A percentile compares a stretch with the other conserved stretches of the same genome.
These are phyloP conservation scores for Lasiommata megera DNA, from an alignment of 2,888 invertebrate species.

Conservation along the genomic window DNA sequence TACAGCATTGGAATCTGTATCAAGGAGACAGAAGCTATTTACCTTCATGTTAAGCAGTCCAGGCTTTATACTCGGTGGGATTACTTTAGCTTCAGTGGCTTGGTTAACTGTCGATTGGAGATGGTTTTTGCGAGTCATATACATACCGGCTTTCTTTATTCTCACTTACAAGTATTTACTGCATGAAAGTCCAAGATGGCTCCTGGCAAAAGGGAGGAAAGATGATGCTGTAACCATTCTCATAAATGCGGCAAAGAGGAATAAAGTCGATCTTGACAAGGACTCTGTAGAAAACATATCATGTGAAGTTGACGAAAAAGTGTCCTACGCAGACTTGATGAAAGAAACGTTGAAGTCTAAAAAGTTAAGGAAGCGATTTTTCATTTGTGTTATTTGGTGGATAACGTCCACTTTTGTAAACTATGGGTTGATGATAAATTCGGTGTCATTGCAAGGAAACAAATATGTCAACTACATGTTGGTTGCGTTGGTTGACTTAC, in stretches of 20 bases:
- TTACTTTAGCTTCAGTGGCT: slow-evolving; percentile 45
- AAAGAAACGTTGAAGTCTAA: slow-evolving; percentile 57
- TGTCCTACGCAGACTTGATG: slow-evolving; percentile 45
- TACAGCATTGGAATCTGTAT: slow-evolving; percentile 62
- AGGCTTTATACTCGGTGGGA: slow-evolving; percentile 50
- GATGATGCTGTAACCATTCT: slow-evolving; percentile 83
- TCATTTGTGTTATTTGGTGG: slow-evolving; percentile 69
- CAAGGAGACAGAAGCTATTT: slow-evolving; percentile 54
- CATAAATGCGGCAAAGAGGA: slow-evolving; percentile 80
- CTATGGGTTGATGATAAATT: slow-evolving; percentile 88
- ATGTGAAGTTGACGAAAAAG: slow-evolving; percentile 42
- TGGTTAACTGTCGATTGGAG: slow-evolving; percentile 85
- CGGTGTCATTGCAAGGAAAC: slow-evolving; percentile 87
- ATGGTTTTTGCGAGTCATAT: slow-evolving; percentile 82
- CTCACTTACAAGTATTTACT: slow-evolving; percentile 84
- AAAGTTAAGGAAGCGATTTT: slow-evolving; percentile 53
- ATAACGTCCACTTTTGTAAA: slow-evolving; percentile 88
- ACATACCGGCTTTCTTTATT: slow-evolving; percentile 85
- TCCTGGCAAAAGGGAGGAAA: slow-evolving; percentile 85
- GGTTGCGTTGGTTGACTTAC: slow-evolving; percentile 79
- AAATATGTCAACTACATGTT: slow-evolving; percentile 88
- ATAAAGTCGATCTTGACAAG: slow-evolving; percentile 57
- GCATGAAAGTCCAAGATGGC: slow-evolving; percentile 90
- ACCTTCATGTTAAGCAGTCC: slow-evolving; percentile 49
- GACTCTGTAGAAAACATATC: slow-evolving; percentile 47